Conservation (phyloP, 2,888 invertebrate genomes). For the Agriopis aurantiaria region DNA sequence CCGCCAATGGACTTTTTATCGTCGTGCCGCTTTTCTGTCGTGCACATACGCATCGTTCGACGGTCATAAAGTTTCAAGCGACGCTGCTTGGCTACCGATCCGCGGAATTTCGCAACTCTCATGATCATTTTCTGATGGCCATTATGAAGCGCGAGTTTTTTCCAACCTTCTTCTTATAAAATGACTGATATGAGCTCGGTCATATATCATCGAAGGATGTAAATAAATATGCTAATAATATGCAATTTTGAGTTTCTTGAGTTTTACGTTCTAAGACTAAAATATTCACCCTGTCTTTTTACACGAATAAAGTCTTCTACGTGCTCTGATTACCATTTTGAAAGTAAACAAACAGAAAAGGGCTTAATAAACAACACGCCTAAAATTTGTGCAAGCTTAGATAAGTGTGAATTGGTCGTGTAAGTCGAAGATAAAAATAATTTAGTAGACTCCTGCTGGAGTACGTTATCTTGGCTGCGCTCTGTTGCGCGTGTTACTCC, state of each 20-base stretch:
- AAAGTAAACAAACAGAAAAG: conserved; percentile 41
- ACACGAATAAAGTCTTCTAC: conserved; percentile 28
- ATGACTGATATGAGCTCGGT: background rate
- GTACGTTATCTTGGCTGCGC: conserved; percentile 66
- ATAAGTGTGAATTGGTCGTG: conserved; percentile 61
- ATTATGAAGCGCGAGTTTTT: conserved; percentile 17
- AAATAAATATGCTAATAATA: background rate
- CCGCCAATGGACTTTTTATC: conserved; percentile 80
- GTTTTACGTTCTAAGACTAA: conserved; percentile 4
- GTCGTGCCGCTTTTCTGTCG: conserved; percentile 68
- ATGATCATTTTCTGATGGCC: conserved; percentile 52
- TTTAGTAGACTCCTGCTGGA: conserved; percentile 65
- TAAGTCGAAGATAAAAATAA: conserved; percentile 75
- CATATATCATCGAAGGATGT: background rate
- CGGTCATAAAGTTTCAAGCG: conserved; percentile 70
- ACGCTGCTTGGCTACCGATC: conserved; percentile 61
- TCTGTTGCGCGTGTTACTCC: conserved; percentile 71
- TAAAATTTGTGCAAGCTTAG: conserved; percentile 51
- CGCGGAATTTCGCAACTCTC: conserved; percentile 62
- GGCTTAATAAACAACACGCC: conserved; percentile 42
- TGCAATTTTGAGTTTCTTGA: background rate
- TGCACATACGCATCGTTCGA: conserved; percentile 73
- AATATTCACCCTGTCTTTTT: conserved; percentile 33
- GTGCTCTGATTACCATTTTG: conserved; percentile 35
- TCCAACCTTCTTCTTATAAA: conserved; percentile 51